phyloP scores from a whole-genome alignment of 2,113 vertebrate genomes.

The Phrynosoma blainvillii region DNA sequence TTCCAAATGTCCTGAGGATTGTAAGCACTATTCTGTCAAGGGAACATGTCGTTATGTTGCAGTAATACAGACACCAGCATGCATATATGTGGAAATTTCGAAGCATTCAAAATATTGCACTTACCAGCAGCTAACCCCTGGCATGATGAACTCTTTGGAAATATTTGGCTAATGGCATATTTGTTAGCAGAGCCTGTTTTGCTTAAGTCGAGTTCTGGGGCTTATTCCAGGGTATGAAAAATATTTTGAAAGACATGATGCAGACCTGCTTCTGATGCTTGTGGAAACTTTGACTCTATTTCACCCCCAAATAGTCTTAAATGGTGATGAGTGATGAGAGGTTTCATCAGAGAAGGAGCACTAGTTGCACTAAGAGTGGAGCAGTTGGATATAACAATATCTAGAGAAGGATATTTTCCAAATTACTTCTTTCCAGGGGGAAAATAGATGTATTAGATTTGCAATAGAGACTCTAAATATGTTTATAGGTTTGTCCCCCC shows the following conservation, averaged over 20 bases:
- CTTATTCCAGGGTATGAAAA: neutral
- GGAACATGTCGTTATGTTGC: constrained; percentile 82
- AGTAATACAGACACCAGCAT: constrained; percentile 77
- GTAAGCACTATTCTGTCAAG: constrained; percentile 82
- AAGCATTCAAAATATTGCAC: neutral
- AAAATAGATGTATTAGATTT: neutral
- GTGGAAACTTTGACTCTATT: neutral
- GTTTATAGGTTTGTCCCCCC: no score
- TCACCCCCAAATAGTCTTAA: neutral
- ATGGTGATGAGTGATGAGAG: neutral
- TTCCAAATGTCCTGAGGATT: constrained; percentile 79
- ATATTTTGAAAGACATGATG: constrained; percentile 33
- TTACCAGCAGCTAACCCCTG: neutral
- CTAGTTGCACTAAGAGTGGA: neutral
- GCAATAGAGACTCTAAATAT: no score
- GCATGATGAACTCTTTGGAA: constrained; percentile 16
- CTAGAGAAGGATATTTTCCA: constrained; percentile 9
- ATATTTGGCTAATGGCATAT: constrained; percentile 31
- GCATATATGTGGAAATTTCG: constrained; percentile 73
- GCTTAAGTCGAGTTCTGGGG: neutral
- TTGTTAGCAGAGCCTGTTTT: neutral
- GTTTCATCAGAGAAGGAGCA: neutral
- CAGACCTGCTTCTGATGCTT: constrained; percentile 14
- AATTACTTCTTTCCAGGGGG: neutral
- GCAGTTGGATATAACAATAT: neutral